A percentile compares a stretch with the other conserved stretches of the same genome.
Evolutionary conservation across 1,140 invertebrate genomes (phyloP).

Genomic region (Sitodiplosis mosellana): DNA sequence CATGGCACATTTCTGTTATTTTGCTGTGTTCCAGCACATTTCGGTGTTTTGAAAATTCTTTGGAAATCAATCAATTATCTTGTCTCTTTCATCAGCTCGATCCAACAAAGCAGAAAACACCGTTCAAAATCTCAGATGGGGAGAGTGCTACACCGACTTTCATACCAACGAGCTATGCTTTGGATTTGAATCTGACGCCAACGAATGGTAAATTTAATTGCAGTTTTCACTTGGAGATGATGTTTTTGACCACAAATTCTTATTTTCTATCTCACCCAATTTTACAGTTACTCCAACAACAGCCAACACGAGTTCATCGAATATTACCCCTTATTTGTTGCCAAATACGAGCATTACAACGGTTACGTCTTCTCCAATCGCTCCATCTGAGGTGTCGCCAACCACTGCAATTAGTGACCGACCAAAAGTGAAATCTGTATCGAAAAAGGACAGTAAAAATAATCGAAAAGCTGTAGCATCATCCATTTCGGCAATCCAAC

Average conservation of each 20-base stretch:
- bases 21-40: not conserved
- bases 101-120: no score
- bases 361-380: constrained; percentile 16
- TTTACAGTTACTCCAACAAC: not conserved
- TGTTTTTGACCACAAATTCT: no score
- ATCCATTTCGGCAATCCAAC: not conserved
- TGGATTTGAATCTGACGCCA: no score
- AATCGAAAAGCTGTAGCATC: constrained; percentile 19
- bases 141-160: no score
- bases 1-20: not conserved
- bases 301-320: not conserved
- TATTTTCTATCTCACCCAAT: no score
- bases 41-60: no score
- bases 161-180: no score
- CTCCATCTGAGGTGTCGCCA: constrained; percentile 29
- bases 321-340: not conserved
- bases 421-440: constrained; percentile 58
- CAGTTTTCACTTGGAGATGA: no score
- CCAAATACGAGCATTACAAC: constrained; percentile 2
- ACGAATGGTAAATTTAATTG: no score
- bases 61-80: not conserved
- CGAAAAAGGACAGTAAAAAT: constrained; percentile 54
- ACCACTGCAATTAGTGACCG: constrained; percentile 60
- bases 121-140: no score
- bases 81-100: no score